phyloP scores from a whole-genome alignment of 2,888 invertebrate species.

The Microplitis deprimator region DNA sequence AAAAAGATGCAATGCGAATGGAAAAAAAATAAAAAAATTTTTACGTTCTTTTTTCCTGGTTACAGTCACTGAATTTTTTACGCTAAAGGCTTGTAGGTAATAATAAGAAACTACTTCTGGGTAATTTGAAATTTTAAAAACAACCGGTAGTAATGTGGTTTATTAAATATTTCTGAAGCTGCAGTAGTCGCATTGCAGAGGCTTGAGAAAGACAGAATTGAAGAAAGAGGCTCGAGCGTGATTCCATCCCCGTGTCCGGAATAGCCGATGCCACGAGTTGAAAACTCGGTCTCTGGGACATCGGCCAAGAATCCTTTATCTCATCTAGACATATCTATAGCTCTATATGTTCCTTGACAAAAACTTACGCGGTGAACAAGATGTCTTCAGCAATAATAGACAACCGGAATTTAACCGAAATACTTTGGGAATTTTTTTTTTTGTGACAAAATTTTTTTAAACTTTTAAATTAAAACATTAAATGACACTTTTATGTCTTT shows the following conservation, averaged over 20 bases:
- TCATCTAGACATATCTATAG: conserved; percentile 2
- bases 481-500: neutral
- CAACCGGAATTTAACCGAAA: neutral
- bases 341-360: neutral
- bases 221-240: conserved; percentile 29
- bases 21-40: too few relatives aligned
- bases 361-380: neutral
- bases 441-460: neutral
- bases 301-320: conserved; percentile 48
- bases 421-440: neutral
- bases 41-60: neutral
- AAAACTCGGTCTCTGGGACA: conserved; percentile 55
- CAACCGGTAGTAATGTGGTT: conserved; percentile 3
- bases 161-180: conserved; percentile 19
- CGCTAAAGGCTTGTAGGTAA: neutral
- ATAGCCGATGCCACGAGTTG: conserved; percentile 45
- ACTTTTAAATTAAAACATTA: neutral
- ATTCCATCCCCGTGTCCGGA: conserved; percentile 36
- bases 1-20: too few relatives aligned
- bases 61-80: neutral
- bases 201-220: conserved; percentile 25
- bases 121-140: neutral
- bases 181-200: conserved; percentile 43
- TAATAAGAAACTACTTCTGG: neutral
- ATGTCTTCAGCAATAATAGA: neutral